These are phyloP conservation scores for Mohoua ochrocephala DNA, from an alignment of 2,113 vertebrate species.

Conservation along the genomic window DNA sequence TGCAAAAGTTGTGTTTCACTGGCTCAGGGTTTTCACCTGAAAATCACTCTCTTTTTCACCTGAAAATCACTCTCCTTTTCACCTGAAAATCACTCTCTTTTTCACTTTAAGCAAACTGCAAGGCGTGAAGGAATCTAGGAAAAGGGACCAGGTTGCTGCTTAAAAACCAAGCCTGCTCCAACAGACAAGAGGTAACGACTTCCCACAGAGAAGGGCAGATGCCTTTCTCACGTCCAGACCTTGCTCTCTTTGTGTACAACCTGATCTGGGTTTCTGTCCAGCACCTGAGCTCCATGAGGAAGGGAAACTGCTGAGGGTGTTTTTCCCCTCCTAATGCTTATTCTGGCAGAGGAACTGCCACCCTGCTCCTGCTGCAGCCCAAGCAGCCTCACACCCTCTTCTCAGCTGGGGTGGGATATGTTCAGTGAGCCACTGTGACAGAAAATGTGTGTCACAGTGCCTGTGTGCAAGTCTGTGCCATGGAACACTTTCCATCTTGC, in stretches of 20 bases:
- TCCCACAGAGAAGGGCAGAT: background rate
- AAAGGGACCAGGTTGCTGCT: background rate
- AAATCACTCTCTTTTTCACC: background rate
- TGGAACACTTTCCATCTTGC: background rate
- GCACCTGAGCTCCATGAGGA: background rate
- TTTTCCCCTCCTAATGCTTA: background rate
- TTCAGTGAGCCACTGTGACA: background rate
- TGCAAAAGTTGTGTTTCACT: background rate
- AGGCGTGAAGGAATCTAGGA: background rate
- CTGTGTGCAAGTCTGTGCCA: background rate
- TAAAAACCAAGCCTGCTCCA: background rate
- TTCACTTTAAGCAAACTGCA: background rate
- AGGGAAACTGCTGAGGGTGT: background rate
- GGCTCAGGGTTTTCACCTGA: background rate
- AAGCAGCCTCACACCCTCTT: background rate
- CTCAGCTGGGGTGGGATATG: background rate
- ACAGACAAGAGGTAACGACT: background rate
- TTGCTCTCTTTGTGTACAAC: background rate
- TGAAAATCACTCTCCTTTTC: background rate
- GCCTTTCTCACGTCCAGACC: rapidly evolving
- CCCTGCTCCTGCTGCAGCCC: background rate
- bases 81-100: background rate
- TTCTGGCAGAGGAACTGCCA: background rate
- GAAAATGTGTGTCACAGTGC: background rate
- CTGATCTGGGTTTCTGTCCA: background rate